phyloP scores from a whole-genome alignment of 2,113 vertebrate species.

The Dicentrarchus labrax region DNA sequence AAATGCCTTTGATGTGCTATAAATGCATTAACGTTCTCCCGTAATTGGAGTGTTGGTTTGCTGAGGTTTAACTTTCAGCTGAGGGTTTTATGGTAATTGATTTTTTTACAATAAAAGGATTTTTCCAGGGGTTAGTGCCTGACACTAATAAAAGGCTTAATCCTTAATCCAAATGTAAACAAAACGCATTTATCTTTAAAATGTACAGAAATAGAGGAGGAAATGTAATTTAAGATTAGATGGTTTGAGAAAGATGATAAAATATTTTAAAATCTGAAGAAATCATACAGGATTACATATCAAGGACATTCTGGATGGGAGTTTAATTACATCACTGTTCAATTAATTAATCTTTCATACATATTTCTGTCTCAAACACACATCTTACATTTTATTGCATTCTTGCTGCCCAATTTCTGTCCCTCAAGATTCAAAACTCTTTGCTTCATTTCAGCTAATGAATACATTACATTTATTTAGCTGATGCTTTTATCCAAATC shows the following conservation, averaged over 20 bases:
- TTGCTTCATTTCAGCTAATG: neutral
- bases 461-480: neutral
- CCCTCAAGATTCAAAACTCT: neutral
- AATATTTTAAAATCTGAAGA: neutral
- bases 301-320: neutral
- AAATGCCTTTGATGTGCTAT: conserved; percentile 51
- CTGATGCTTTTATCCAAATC: too few species aligned
- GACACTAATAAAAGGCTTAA: conserved; percentile 11
- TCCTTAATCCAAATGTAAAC: conserved; percentile 28
- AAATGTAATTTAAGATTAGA: conserved; percentile 5
- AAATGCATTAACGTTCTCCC: conserved; percentile 46
- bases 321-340: neutral
- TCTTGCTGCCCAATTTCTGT: neutral
- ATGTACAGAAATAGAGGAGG: neutral
- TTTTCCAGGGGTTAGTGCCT: conserved; percentile 17
- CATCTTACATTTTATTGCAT: neutral
- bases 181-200: conserved; percentile 28
- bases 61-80: conserved; percentile 55
- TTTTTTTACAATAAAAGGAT: conserved; percentile 19
- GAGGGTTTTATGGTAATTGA: conserved; percentile 50
- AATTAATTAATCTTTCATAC: neutral
- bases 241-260: neutral
- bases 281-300: neutral
- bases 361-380: neutral
- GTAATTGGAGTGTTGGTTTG: conserved; percentile 50